A percentile compares a stretch with the other conserved stretches of the same genome.
These are phyloP conservation scores for Papilio xuthus DNA, from an alignment of 1,140 invertebrate genomes.

Conservation along the genomic window DNA sequence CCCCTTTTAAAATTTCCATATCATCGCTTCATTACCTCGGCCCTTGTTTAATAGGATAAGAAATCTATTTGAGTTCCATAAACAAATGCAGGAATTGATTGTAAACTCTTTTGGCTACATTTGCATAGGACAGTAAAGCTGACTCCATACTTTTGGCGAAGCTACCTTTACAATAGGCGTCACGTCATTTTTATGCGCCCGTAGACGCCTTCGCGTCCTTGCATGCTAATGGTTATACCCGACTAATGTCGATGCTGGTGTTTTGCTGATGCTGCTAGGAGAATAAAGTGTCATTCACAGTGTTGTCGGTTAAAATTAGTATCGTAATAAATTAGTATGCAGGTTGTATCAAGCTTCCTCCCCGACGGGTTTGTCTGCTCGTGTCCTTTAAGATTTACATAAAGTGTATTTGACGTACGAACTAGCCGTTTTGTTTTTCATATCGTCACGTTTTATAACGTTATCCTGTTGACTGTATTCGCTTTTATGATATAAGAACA, in stretches of 20 bases:
- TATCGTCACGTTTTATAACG: conserved; percentile 32
- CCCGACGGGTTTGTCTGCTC: conserved; percentile 55
- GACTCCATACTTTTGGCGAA: conserved; percentile 66
- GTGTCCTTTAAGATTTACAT: conserved; percentile 66
- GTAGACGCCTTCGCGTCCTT: conserved; percentile 50
- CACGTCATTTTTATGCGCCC: conserved; percentile 67
- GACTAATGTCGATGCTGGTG: conserved; percentile 43
- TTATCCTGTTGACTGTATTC: conserved; percentile 8
- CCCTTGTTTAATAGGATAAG: conserved; percentile 44
- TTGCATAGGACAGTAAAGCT: conserved; percentile 41
- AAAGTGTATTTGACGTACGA: conserved; percentile 41
- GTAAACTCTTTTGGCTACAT: conserved; percentile 49
- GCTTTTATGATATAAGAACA: conserved; percentile 1
- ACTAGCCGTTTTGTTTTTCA: conserved; percentile 40
- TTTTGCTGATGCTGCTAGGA: conserved; percentile 27
- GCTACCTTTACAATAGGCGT: conserved; percentile 61
- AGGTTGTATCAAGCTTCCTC: conserved; percentile 58
- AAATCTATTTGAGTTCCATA: conserved; percentile 42
- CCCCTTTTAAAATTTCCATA: conserved; percentile 69
- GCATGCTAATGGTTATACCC: conserved; percentile 67
- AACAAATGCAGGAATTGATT: conserved; percentile 35
- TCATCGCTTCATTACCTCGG: conserved; percentile 54
- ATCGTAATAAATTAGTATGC: conserved; percentile 71
- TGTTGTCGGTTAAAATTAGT: conserved; percentile 51
- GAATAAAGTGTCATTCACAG: conserved; percentile 44